These are phyloP conservation scores for Pemphredon lugubris DNA, from an alignment of 2,888 invertebrate genomes.

Conservation along the genomic window DNA sequence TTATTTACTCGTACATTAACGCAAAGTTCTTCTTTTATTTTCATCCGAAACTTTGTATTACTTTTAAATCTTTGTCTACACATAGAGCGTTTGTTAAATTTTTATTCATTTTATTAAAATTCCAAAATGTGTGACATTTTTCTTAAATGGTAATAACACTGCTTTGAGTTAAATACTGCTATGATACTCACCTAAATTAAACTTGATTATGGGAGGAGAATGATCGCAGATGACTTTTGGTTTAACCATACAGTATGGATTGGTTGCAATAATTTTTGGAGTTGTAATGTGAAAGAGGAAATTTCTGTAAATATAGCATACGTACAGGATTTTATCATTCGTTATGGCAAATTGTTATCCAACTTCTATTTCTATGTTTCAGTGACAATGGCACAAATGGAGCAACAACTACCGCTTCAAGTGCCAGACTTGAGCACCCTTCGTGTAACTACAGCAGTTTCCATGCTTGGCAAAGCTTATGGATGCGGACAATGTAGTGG, in stretches of 20 bases:
- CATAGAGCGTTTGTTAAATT: too few species aligned
- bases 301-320: slow-evolving; percentile 83
- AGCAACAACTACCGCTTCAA: slow-evolving; percentile 81
- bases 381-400: slow-evolving; percentile 76
- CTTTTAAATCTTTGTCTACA: too few species aligned
- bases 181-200: slow-evolving; percentile 82
- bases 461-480: slow-evolving; percentile 83
- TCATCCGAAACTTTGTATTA: too few species aligned
- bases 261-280: slow-evolving; percentile 86
- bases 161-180: too few species aligned
- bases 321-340: slow-evolving; percentile 21
- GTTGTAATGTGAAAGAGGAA: slow-evolving; percentile 87
- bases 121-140: too few species aligned
- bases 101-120: too few species aligned
- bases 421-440: slow-evolving; percentile 82
- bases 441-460: slow-evolving; percentile 82
- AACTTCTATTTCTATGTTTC: slow-evolving; percentile 54
- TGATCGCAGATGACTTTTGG: slow-evolving; percentile 90
- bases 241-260: slow-evolving; percentile 89
- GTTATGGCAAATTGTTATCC: not conserved
- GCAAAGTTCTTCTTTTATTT: too few species aligned
- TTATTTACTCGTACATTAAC: too few species aligned
- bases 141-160: too few species aligned
- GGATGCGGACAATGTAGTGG: slow-evolving; percentile 82
- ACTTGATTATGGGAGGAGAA: slow-evolving; percentile 87